Conservation (phyloP, 2,888 invertebrate species). For the Willowsia nigromaculata region DNA sequence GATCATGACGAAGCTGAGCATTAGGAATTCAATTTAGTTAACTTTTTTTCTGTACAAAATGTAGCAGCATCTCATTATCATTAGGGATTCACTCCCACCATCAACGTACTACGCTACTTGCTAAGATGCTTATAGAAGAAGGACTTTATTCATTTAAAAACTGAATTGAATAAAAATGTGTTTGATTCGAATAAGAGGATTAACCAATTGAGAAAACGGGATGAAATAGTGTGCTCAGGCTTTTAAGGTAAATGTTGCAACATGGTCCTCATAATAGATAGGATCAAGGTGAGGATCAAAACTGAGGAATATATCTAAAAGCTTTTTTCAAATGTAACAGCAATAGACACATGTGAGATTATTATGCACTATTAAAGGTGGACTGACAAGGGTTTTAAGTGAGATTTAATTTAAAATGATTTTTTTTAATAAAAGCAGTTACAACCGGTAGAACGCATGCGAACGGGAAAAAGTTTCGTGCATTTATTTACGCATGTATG, state of each 20-base stretch:
- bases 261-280: not conserved
- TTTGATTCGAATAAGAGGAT: conserved; percentile 53
- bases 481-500: conserved; percentile 2
- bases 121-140: not conserved
- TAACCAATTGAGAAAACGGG: not conserved
- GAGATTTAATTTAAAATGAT: conserved; percentile 47
- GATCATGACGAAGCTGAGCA: not conserved
- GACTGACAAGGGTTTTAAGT: conserved; percentile 26
- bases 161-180: too few species aligned
- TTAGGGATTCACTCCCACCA: not conserved
- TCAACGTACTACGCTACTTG: not conserved
- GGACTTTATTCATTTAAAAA: not conserved
- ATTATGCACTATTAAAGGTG: conserved; percentile 11
- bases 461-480: not conserved
- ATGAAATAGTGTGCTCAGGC: not conserved
- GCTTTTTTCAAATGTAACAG: not conserved
- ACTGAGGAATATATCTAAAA: not conserved
- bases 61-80: conserved; percentile 9
- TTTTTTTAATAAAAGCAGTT: not conserved
- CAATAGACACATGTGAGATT: conserved; percentile 39
- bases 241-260: not conserved
- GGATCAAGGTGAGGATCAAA: not conserved
- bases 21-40: conserved; percentile 52
- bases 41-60: not conserved
- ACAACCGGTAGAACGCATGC: not conserved